Percentiles rank a stretch among this genome's conserved stretches.
Conservation (phyloP, 2,888 invertebrate genomes). For the Calameuta idolon region DNA sequence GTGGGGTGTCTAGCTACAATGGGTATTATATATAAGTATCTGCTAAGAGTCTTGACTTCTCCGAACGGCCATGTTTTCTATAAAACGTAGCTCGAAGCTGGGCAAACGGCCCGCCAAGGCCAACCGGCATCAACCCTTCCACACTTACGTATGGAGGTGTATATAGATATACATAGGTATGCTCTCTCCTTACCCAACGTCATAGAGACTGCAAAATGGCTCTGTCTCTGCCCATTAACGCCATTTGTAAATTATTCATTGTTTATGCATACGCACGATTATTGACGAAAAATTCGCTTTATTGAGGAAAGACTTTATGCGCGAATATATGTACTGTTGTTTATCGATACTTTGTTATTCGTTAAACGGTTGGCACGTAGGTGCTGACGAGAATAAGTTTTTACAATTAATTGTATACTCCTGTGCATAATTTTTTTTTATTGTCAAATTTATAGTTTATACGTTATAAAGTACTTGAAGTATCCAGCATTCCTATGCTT, state of each 20-base stretch:
- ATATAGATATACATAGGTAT: background rate
- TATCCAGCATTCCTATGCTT: background rate
- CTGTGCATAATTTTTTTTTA: background rate
- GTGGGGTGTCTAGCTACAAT: background rate
- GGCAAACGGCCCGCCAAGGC: conserved; percentile 36
- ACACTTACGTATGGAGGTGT: background rate
- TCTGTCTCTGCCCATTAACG: background rate
- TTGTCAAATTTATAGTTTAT: background rate
- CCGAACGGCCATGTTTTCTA: background rate
- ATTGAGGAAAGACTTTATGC: background rate
- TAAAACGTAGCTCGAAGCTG: conserved; percentile 11
- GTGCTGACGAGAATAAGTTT: background rate
- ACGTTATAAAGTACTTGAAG: background rate
- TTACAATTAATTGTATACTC: background rate
- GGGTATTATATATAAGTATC: background rate
- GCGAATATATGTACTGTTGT: background rate
- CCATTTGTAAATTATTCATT: background rate
- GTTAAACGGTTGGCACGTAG: background rate
- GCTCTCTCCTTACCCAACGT: background rate
- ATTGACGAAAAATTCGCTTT: background rate
- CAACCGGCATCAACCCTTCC: conserved; percentile 34
- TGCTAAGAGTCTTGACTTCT: background rate
- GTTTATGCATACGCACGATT: background rate
- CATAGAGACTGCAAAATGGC: background rate
- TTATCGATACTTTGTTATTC: background rate